phyloP scores from a whole-genome alignment of 1,140 invertebrate species.

The Druon quercuslanigerum region DNA sequence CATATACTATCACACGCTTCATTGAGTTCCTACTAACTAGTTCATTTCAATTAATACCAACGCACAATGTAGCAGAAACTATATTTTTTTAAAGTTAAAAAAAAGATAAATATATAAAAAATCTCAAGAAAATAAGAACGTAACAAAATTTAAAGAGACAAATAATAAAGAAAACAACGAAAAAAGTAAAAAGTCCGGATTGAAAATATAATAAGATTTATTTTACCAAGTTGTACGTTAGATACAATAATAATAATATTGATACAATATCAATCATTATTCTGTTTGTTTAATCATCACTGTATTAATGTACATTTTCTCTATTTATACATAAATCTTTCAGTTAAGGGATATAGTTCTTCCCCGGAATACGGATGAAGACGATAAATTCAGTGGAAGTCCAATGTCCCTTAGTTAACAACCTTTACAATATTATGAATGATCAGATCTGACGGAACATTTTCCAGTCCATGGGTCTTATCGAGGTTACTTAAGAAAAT shows the following conservation, averaged over 20 bases:
- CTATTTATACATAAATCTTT: slow-evolving; percentile 70
- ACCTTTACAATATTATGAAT: slow-evolving; percentile 63
- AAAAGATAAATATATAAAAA: neutral
- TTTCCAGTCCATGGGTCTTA: slow-evolving; percentile 32
- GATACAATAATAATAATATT: slow-evolving; percentile 70
- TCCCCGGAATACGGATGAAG: slow-evolving; percentile 42
- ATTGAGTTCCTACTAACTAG: no score
- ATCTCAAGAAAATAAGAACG: slow-evolving; percentile 30
- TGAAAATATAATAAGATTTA: slow-evolving; percentile 72
- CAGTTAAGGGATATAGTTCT: slow-evolving; percentile 59
- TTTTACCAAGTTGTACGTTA: slow-evolving; percentile 66
- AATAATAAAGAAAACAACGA: neutral
- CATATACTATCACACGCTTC: no score
- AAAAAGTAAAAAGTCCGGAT: slow-evolving; percentile 39
- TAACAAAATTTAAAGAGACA: slow-evolving; percentile 48
- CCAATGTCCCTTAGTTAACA: slow-evolving; percentile 64
- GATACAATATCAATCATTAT: slow-evolving; percentile 69
- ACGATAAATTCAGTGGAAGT: slow-evolving; percentile 41
- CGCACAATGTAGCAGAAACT: no score
- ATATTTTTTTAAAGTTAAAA: no score
- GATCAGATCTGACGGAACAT: slow-evolving; percentile 55
- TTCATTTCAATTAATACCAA: no score
- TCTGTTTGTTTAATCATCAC: slow-evolving; percentile 63
- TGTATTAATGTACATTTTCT: slow-evolving; percentile 68
- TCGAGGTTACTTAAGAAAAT: neutral